Evolutionary conservation across 2,113 vertebrate species (phyloP).

Genomic region (Archilochus colubris): DNA sequence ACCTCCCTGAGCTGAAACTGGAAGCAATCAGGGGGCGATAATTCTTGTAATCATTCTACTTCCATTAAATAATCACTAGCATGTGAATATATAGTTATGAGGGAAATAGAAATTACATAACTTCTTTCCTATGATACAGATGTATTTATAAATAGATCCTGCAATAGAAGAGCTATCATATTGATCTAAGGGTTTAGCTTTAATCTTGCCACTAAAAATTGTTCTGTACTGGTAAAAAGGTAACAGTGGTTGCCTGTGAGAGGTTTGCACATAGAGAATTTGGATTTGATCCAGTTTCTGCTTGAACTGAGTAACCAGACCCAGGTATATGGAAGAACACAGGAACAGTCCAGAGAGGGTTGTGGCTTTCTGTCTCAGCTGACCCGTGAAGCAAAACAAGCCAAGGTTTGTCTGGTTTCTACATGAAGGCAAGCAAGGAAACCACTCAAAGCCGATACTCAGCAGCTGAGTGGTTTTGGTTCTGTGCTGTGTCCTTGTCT

Average conservation of each 20-base stretch:
- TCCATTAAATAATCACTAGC: constrained; percentile 65
- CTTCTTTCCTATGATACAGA: not conserved
- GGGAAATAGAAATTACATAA: constrained; percentile 11
- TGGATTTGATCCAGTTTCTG: not conserved
- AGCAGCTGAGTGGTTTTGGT: not conserved
- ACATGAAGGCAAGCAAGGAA: not conserved
- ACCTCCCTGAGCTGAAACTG: constrained; percentile 71
- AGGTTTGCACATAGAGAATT: not conserved
- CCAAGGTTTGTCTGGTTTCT: not conserved
- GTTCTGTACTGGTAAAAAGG: not conserved
- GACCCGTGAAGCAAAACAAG: not conserved
- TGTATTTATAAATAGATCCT: not conserved
- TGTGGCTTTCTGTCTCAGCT: not conserved
- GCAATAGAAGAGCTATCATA: not conserved
- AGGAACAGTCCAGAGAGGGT: not conserved
- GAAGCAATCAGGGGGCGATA: constrained; percentile 67
- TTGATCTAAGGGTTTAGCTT: not conserved
- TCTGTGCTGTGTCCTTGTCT: not conserved
- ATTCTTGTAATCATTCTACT: constrained; percentile 67
- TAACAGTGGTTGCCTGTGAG: not conserved
- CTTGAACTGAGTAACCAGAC: not conserved
- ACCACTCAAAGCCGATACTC: not conserved
- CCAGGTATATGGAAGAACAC: not conserved
- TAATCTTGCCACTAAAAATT: not conserved
- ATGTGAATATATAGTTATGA: not conserved